Conservation (phyloP, 2,113 vertebrate species). For the Corythaixoides concolor region DNA sequence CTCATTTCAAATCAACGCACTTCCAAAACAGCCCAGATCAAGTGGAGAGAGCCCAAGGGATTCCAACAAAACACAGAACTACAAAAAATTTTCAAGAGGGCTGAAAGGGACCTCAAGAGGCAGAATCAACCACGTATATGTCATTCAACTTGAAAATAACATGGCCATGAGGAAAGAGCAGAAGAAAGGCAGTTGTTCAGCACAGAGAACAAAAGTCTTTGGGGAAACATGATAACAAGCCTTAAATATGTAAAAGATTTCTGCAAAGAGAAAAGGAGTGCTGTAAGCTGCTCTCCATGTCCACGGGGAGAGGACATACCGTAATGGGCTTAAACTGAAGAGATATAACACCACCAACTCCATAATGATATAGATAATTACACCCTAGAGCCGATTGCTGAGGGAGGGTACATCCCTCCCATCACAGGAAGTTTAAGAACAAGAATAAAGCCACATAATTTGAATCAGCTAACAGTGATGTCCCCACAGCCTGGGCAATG, state of each 20-base stretch:
- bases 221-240: conserved; percentile 48
- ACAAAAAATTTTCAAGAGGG: background rate
- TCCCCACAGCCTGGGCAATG: background rate
- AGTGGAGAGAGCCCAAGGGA: background rate
- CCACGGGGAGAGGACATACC: background rate
- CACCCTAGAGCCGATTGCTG: rapidly evolving
- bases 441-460: background rate
- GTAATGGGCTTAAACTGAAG: background rate
- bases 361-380: background rate
- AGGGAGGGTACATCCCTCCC: background rate
- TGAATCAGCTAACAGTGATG: background rate
- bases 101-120: conserved; percentile 37
- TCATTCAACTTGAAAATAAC: conserved; percentile 55
- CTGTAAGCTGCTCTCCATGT: background rate
- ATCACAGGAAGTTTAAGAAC: background rate
- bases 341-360: background rate
- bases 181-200: conserved; percentile 15
- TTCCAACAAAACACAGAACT: background rate
- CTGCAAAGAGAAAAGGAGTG: conserved; percentile 18
- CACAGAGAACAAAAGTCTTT: background rate
- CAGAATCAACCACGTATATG: background rate
- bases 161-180: conserved; percentile 3
- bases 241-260: conserved; percentile 41
- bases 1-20: background rate
- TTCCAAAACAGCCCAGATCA: background rate